Evolutionary conservation across 2,888 invertebrate genomes (phyloP), one percentile per base, ranked within the genome.

Genomic region (Tenthredo scrophulariae): DNA sequence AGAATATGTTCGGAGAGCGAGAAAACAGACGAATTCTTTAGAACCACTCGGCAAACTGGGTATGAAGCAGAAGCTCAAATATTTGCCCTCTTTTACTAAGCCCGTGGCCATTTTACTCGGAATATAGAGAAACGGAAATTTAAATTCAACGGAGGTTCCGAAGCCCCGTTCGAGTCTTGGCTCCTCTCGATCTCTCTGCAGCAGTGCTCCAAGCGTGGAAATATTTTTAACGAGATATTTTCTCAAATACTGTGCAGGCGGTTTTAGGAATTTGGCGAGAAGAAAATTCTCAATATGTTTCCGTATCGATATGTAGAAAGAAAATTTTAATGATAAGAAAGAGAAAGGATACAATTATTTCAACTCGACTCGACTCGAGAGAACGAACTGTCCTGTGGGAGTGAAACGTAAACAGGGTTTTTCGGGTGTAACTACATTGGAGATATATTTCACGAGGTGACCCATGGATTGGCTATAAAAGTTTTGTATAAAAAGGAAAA

Each of bases 71-170:
- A 26, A 26, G 77, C 50, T 77, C 77, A 77, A 77, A 77, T 77
- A 77, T 77, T 77, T 77, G 54, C 77, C 50, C 77, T 77, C 77
- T 77, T 77, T 77, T 54, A 54, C 50, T 50, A 54, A 54, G 77
- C 77, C 33, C 29, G 46, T 54, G 54, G 77, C 77, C n/a, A 62
- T 79, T 79, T 62, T 58, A 22, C 15, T 13, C 79, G 22, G n/a
- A 79, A 79, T 33, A 79, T 79, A 58, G 58, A 58, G 58, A 37
- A 40, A 79, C 40, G 79, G 58, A 79, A 26, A 58, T 58, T 79
- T 50, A 62, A 79, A 40, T 54, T 50, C 54, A 79, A 58, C 54
- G 54, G 18, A 77, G 77, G 22, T 74, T 43, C 43, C 72, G 40
- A 43, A 74, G 1, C 43, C 72, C 43, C 72, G 33, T 67, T 29